Base-by-base conservation (phyloP, 1,140 invertebrate species). In the Notospermus geniculatus region DNA sequence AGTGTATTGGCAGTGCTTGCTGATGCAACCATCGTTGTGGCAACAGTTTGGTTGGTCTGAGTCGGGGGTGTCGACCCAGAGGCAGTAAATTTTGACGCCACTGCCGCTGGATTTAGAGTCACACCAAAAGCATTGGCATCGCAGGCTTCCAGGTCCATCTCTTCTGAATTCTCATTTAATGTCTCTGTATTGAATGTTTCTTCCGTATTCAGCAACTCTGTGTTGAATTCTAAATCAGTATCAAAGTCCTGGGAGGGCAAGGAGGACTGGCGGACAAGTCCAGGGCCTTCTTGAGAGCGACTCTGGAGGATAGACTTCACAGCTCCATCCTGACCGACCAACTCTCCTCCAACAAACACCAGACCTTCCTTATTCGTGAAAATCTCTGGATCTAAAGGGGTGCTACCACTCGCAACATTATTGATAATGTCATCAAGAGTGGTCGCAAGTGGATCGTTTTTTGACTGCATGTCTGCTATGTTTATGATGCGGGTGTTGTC, bases 141-240 rank as follows among this genome's bases (percentile, higher is more conserved):
- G 53, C 63, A 64, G 2, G 32, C 52, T 11, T 64, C 58, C 19
- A 64, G 54, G 36, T 41, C 58, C 58, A 64, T 46, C 22, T 56
- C 59, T 11, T 50, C 54, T 25, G 30, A 23, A 19, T 41, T 55
- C 29, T 61, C 60, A 29, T 28, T 56, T 41, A 56, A 23, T 19
- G 30, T 55, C 15, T 50, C 63, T 30, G 63, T 39, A 36, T n/a
- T n/a, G n/a, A 64, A 62, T 45, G 55, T 59, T 45, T 28, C 41
- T n/a, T 61, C 61, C 11, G 61, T 54, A 30, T 69, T 65, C 45
- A 63, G 29, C 7, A 57, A 36, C 1, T 60, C 62, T 0, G 61
- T 52, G 29, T n/a, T 50, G 55, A 66, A 67, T 41, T 71, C 64
- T 28, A 66, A 45, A 43, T 65, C 68, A 45, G 32, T 36, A 36